These are phyloP conservation scores for Hippotragus niger DNA, from an alignment of 2,113 vertebrate genomes.

Conservation along the genomic window DNA sequence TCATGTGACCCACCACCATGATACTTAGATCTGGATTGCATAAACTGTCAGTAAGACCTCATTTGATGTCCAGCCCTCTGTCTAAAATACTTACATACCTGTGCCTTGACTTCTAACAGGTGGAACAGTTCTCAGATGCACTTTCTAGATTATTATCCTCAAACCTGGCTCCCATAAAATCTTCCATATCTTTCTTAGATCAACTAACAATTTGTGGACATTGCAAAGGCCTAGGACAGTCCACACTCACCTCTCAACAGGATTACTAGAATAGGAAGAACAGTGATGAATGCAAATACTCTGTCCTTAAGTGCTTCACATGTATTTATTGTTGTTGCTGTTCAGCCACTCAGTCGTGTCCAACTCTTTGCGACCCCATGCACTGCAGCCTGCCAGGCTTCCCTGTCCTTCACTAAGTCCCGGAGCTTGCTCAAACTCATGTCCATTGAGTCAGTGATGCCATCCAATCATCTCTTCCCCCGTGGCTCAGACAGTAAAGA, in stretches of 20 bases:
- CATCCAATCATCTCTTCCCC: background rate
- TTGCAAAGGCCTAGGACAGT: background rate
- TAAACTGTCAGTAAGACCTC: background rate
- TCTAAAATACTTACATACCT: background rate
- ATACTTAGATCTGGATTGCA: background rate
- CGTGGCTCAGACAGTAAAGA: background rate
- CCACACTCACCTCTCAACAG: background rate
- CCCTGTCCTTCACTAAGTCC: background rate
- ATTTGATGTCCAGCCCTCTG: background rate
- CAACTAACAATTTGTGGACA: background rate
- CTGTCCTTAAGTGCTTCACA: background rate
- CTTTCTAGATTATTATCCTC: background rate
- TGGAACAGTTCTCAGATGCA: background rate
- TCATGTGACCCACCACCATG: background rate
- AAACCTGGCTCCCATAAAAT: background rate
- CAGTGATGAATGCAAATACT: background rate
- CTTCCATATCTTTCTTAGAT: background rate
- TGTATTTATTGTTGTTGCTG: background rate
- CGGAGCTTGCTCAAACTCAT: background rate
- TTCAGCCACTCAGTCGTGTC: background rate
- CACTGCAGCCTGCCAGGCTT: background rate
- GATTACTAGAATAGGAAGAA: background rate
- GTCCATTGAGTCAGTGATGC: background rate
- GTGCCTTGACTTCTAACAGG: background rate
- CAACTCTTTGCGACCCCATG: background rate